phyloP scores from a whole-genome alignment of 2,888 invertebrate species.

The Micoletzkya japonica region DNA sequence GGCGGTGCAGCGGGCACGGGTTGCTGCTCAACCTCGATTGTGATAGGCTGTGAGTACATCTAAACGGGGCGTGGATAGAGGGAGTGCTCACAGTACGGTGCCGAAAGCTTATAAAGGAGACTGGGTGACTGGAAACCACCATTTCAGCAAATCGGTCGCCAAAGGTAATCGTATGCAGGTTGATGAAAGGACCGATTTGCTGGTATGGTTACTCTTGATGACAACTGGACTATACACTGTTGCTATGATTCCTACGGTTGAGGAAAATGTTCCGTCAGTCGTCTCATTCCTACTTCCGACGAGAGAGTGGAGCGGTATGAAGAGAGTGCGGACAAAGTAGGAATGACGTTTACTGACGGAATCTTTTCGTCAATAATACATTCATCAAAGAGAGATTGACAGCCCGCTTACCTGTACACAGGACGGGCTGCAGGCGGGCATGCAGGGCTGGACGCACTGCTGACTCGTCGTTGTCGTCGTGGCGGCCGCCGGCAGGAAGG shows the following conservation, averaged over 20 bases:
- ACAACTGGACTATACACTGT: not conserved
- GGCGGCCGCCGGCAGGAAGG: not conserved
- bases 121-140: not conserved
- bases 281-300: not conserved
- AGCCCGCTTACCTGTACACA: constrained; percentile 26
- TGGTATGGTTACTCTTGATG: not conserved
- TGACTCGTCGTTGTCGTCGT: constrained; percentile 7
- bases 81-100: not conserved
- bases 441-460: constrained; percentile 7
- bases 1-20: not conserved
- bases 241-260: no score
- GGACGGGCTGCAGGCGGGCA: constrained; percentile 15
- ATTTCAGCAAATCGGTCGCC: not conserved
- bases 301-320: no score
- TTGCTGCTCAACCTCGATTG: constrained; percentile 9
- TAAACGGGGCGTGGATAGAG: no score
- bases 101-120: not conserved
- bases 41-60: no score
- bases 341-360: no score
- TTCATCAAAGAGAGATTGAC: no score
- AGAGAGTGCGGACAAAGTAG: no score
- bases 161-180: not conserved
- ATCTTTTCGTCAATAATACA: no score
- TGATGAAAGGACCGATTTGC: no score
- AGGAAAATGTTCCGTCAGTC: no score